Percentiles rank a stretch among this genome's conserved stretches.
phyloP scores from a whole-genome alignment of 2,113 vertebrate genomes.

The Cromileptes altivelis region DNA sequence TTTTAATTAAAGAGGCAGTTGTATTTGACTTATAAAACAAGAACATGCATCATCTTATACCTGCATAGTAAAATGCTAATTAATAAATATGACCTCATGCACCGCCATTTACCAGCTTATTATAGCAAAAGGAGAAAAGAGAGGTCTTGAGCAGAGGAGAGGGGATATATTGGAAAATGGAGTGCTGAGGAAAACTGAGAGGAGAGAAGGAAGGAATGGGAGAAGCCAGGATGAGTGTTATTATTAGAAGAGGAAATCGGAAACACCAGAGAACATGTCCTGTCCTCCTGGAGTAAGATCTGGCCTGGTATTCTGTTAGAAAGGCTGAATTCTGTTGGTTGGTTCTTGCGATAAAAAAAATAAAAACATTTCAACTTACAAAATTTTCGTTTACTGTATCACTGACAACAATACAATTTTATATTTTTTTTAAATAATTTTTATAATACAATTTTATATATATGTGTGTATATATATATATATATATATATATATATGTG shows the following conservation, averaged over 20 bases:
- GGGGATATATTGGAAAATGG: neutral
- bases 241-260: slow-evolving; percentile 42
- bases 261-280: slow-evolving; percentile 25
- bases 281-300: slow-evolving; percentile 17
- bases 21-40: neutral
- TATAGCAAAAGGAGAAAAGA: neutral
- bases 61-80: neutral
- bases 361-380: neutral
- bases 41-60: neutral
- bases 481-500: too few species aligned
- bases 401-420: too few species aligned
- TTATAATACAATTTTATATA: too few species aligned
- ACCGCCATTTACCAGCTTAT: neutral
- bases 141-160: neutral
- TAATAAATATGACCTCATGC: neutral
- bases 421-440: too few species aligned
- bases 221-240: slow-evolving; percentile 38
- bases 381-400: neutral
- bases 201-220: slow-evolving; percentile 28
- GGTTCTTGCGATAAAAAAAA: neutral
- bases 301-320: slow-evolving; percentile 14
- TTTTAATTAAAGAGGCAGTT: neutral
- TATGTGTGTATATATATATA: too few species aligned
- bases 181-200: slow-evolving; percentile 16
- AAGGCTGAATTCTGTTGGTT: neutral